These are phyloP conservation scores for Microchirus variegatus DNA, from an alignment of 2,797 vertebrate species.

Conservation along the genomic window DNA sequence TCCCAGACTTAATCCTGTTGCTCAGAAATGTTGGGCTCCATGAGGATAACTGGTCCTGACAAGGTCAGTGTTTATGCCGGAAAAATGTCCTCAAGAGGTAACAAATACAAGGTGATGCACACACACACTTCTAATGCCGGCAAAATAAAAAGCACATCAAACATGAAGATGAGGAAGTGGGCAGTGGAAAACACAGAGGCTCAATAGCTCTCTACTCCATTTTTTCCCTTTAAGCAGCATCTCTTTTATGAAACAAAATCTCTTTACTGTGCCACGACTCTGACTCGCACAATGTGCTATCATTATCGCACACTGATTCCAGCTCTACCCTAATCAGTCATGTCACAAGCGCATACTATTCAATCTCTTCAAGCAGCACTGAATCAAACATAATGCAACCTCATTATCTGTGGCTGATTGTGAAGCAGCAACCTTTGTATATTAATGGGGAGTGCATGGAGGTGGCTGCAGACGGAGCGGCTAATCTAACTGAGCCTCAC, in stretches of 20 bases:
- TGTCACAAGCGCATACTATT: conserved; percentile 72
- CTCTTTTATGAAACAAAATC: conserved; percentile 56
- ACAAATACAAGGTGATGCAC: conserved; percentile 1
- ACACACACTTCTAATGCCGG: conserved; percentile 28
- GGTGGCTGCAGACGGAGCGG: conserved; percentile 51
- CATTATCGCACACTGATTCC: conserved; percentile 57
- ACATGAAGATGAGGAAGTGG: conserved; percentile 57
- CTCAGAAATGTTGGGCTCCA: no score
- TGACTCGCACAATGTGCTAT: conserved; percentile 66
- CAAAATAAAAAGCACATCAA: conserved; percentile 68
- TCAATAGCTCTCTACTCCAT: conserved; percentile 42
- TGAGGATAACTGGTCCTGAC: no score
- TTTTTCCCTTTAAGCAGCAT: conserved; percentile 41
- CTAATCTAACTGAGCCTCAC: conserved; percentile 57
- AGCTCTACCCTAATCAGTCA: conserved; percentile 73
- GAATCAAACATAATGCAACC: conserved; percentile 71
- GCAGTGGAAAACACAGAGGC: conserved; percentile 53
- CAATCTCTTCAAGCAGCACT: conserved; percentile 71
- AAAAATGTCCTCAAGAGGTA: no score
- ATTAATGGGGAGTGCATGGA: conserved; percentile 69
- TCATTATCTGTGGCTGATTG: conserved; percentile 78
- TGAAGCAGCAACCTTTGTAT: conserved; percentile 74
- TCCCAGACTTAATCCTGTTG: no score
- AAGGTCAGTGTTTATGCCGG: background rate
- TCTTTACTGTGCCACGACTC: conserved; percentile 45